A percentile compares a stretch with the other conserved stretches of the same genome.
Evolutionary conservation across 2,888 invertebrate species (phyloP).

Genomic region (Anagyrus pseudococci): DNA sequence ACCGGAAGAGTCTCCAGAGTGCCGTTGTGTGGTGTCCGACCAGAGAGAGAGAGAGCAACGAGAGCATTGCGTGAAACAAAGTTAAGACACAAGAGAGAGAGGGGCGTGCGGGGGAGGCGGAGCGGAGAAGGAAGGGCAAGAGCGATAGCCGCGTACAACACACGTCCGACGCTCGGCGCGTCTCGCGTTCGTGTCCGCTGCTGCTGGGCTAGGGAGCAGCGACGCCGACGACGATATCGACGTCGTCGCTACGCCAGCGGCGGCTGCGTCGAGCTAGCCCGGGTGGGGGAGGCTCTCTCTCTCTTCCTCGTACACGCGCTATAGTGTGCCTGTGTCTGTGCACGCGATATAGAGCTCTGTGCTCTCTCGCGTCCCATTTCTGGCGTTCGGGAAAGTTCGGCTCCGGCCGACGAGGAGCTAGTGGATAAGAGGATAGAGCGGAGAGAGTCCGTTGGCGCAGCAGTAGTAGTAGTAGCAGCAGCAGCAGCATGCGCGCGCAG

Average conservation of each 20-base stretch:
- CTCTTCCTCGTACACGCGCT: too few species aligned
- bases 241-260: not conserved
- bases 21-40: too few species aligned
- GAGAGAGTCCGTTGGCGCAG: not conserved
- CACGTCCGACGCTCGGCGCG: conserved; percentile 5
- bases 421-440: not conserved
- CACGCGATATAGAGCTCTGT: conserved; percentile 12
- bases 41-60: too few species aligned
- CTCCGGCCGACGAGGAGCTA: conserved; percentile 6
- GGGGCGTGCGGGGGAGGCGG: not conserved
- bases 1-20: too few species aligned
- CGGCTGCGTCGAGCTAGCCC: too few species aligned
- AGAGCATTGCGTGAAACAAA: too few species aligned
- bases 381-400: conserved; percentile 56
- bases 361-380: conserved; percentile 51
- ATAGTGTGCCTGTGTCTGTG: too few species aligned
- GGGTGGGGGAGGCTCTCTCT: too few species aligned
- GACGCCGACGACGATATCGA: not conserved
- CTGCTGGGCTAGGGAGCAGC: not conserved
- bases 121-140: not conserved
- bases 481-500: conserved; percentile 22
- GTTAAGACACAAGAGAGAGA: too few species aligned
- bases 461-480: not conserved
- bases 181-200: conserved; percentile 14
- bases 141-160: not conserved